phyloP scores from a whole-genome alignment of 2,113 vertebrate species.

The Rattus norvegicus region DNA sequence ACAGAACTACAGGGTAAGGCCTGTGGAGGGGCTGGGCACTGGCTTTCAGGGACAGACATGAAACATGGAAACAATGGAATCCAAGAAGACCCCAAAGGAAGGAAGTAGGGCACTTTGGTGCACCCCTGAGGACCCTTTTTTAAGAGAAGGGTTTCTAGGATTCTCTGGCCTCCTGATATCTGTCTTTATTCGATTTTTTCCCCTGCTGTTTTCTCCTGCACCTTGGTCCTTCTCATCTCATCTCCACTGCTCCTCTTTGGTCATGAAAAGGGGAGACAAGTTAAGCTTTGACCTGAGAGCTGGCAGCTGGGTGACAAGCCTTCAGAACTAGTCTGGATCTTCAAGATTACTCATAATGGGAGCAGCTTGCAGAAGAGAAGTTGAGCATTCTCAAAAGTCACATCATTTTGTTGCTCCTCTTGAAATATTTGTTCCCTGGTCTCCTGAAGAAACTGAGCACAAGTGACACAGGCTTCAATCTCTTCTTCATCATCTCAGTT shows the following conservation, averaged over 20 bases:
- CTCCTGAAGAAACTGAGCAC: not conserved
- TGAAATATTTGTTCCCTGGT: not conserved
- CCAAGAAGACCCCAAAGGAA: not conserved
- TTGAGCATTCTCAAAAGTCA: not conserved
- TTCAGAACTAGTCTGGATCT: not conserved
- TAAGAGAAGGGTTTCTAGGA: not conserved
- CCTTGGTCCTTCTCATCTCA: not conserved
- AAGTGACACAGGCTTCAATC: not conserved
- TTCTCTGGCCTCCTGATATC: not conserved
- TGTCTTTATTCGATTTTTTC: not conserved
- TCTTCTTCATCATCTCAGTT: constrained; percentile 44
- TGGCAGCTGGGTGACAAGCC: not conserved
- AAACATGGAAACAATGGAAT: not conserved
- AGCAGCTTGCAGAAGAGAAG: not conserved
- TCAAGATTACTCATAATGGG: not conserved
- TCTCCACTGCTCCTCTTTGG: not conserved
- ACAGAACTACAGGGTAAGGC: not conserved
- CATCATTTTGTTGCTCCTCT: not conserved
- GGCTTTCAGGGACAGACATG: not conserved
- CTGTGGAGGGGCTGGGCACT: fast-evolving
- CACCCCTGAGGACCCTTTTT: not conserved
- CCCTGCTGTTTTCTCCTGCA: not conserved
- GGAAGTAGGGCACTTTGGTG: not conserved
- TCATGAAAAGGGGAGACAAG: not conserved
- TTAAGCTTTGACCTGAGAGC: not conserved